phyloP scores from a whole-genome alignment of 2,797 vertebrate genomes.

The Cryptoprocta ferox region DNA sequence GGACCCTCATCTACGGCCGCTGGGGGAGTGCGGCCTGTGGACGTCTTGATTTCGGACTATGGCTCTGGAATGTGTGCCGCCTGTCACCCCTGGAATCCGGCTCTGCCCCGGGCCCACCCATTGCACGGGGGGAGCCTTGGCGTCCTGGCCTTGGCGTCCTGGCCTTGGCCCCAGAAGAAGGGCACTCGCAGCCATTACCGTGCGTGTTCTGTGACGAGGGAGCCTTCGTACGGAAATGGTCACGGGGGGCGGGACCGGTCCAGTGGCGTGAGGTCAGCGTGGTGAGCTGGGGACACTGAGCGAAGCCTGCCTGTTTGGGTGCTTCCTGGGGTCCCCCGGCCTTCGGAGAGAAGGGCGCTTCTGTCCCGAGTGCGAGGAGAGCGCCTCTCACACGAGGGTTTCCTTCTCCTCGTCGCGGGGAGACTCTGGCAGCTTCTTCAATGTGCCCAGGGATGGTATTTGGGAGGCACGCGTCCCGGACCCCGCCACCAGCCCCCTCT shows the following conservation, averaged over 20 bases:
- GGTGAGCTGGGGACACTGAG: neutral
- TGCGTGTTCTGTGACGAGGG: no score
- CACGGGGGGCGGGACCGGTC: neutral
- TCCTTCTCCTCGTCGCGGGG: neutral
- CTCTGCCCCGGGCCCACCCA: neutral
- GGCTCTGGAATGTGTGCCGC: neutral
- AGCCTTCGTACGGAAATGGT: neutral
- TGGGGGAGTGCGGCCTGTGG: fast-evolving
- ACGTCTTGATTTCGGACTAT: neutral
- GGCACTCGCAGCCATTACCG: fast-evolving
- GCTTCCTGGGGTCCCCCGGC: fast-evolving
- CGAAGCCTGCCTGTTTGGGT: neutral
- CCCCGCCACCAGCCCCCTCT: neutral
- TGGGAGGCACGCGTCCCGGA: neutral
- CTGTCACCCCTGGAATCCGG: neutral
- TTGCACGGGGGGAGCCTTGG: fast-evolving
- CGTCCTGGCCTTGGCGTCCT: no score
- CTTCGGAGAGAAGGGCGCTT: neutral
- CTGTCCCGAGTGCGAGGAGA: neutral
- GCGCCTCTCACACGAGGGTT: neutral
- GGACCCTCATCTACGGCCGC: neutral
- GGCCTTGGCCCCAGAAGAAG: no score
- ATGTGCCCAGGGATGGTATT: no score
- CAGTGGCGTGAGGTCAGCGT: fast-evolving
- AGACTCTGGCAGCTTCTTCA: neutral